Base-by-base conservation (phyloP, 2,888 invertebrate species). In the Ophioninae sp. region DNA sequence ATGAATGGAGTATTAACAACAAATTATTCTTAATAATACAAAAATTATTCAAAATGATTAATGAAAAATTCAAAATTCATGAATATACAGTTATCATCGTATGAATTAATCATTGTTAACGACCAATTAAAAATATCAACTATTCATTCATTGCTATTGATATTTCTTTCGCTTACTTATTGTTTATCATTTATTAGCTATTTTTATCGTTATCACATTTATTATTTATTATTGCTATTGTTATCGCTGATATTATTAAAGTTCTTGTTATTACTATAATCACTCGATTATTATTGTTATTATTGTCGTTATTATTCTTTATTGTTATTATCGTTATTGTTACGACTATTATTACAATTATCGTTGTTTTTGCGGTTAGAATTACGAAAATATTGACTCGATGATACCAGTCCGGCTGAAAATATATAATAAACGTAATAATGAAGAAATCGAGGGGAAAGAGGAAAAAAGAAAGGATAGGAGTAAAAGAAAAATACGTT, bases 381-480 rank as follows among this genome's bases (percentile, higher is more conserved):
- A 17, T 50, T 50, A 50, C 62, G 23, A 50, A 68, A n/a, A 23
- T 23, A 68, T 50, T 0, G 39, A n/a, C n/a, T n/a, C 10, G 39
- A 39, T n/a, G 39, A 65, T 65, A n/a, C 23, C 3, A 39, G 39
- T 17, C 30, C 17, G n/a, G 39, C 37, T 39, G 37, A 1, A 20
- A 39, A 8, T 7, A 61, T 50, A 61, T 23, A 59, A 50, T 8
- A n/a, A 10, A 44, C n/a, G 20, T 62, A 56, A 79, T 64, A 70
- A 61, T 17, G 20, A 44, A 20, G 68, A 69, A 56, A 7, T 67
- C 17, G 39, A 74, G 61, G 44, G 64, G 64, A 23, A 75, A 78
- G 50, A 57, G 76, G 76, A 23, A 74, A 65, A 67, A 59, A 77
- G 57, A 30, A 56, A 62, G 37, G 30, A 39, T 39, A 59, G 39